These are phyloP conservation scores for Dinocampus coccinellae DNA, from an alignment of 2,888 invertebrate species.

Conservation along the genomic window DNA sequence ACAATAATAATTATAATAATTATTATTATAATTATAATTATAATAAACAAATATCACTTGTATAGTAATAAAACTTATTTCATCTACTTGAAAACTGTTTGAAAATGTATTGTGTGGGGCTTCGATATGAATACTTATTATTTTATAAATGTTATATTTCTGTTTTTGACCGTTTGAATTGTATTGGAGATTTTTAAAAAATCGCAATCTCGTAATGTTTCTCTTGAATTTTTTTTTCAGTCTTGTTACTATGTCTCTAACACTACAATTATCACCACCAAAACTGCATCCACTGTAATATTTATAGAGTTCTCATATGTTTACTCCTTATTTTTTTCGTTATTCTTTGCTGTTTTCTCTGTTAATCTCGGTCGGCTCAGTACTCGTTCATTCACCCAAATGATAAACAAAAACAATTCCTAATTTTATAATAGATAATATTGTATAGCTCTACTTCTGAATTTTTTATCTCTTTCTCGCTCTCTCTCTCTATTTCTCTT, in stretches of 20 bases:
- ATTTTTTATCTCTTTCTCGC: background rate
- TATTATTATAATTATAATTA: too few relatives aligned
- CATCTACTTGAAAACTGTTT: too few relatives aligned
- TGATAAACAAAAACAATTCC: background rate
- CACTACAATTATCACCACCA: background rate
- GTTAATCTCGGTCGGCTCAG: background rate
- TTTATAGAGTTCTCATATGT: background rate
- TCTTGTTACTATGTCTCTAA: background rate
- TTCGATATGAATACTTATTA: too few relatives aligned
- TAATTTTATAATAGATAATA: background rate
- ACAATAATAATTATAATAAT: too few relatives aligned
- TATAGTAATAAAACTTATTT: background rate
- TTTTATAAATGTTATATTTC: too few relatives aligned
- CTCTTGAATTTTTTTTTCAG: background rate
- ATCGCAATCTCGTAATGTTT: background rate
- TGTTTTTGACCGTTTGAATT: background rate
- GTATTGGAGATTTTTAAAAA: background rate
- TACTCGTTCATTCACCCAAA: background rate
- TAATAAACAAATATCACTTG: conserved; percentile 3
- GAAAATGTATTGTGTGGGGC: too few relatives aligned
- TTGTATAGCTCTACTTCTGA: background rate
- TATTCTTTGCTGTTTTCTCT: background rate
- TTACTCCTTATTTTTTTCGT: background rate
- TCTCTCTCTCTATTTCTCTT: background rate
- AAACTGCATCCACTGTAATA: background rate